Percentiles rank a stretch among this genome's conserved stretches.
Conservation (phyloP, 1,140 invertebrate species). For the Cherax destructor region DNA sequence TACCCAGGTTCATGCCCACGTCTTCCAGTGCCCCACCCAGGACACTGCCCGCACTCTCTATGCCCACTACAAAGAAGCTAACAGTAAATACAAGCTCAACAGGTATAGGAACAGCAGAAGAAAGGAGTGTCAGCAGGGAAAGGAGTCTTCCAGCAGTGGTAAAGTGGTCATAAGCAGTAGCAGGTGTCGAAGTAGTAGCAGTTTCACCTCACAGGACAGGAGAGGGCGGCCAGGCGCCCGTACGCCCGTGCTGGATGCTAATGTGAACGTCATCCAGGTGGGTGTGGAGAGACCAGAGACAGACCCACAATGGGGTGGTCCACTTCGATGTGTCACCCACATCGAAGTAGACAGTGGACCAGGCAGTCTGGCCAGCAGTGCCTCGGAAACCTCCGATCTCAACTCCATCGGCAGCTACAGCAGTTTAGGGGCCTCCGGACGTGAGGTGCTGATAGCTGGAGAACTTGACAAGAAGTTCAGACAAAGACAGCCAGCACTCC, state of each 20-base stretch:
- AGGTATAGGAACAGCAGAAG: slow-evolving; percentile 68
- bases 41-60: slow-evolving; percentile 64
- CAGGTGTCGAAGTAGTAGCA: slow-evolving; percentile 22
- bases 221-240: background rate
- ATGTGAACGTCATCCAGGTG: slow-evolving; percentile 68
- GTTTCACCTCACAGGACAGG: background rate
- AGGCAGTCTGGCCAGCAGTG: slow-evolving; percentile 40
- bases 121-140: slow-evolving; percentile 1
- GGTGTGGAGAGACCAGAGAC: background rate
- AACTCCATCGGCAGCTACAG: too few relatives aligned
- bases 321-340: slow-evolving; percentile 51
- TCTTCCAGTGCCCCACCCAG: slow-evolving; percentile 60
- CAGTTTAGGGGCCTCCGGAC: background rate
- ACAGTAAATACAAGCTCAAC: slow-evolving; percentile 57
- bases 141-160: background rate
- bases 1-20: slow-evolving; percentile 44
- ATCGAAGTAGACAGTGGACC: slow-evolving; percentile 70
- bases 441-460: slow-evolving; percentile 31
- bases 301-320: slow-evolving; percentile 30
- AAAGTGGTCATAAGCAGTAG: background rate
- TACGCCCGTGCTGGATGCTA: background rate
- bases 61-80: slow-evolving; percentile 66
- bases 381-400: background rate
- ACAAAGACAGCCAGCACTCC: slow-evolving; percentile 60
- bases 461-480: slow-evolving; percentile 47